Percentiles rank a stretch among this genome's conserved stretches.
These are phyloP conservation scores for Heliornis fulica DNA, from an alignment of 2,113 vertebrate species.

Conservation along the genomic window DNA sequence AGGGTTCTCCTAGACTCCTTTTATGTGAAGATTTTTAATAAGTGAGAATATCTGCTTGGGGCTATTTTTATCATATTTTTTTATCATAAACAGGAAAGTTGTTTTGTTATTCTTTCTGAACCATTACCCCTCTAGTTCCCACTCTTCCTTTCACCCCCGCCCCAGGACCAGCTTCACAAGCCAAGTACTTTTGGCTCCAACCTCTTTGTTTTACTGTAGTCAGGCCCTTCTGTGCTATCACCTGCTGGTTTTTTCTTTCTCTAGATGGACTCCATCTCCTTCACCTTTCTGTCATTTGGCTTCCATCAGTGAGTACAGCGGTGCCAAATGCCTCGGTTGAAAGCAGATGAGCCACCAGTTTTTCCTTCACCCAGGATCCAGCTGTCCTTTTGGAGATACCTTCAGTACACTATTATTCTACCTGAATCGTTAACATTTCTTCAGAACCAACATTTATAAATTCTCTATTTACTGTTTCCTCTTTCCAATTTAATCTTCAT, in stretches of 20 bases:
- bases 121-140: rapidly evolving
- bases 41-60: background rate
- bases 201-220: background rate
- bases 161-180: background rate
- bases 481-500: background rate
- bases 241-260: background rate
- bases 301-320: background rate
- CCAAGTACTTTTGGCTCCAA: background rate
- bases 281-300: background rate
- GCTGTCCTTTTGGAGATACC: background rate
- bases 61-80: background rate
- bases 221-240: rapidly evolving
- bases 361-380: background rate
- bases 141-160: background rate
- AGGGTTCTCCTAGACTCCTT: background rate
- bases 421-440: background rate
- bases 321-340: background rate
- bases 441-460: background rate
- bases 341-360: background rate
- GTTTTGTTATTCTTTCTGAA: background rate
- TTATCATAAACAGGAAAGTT: background rate
- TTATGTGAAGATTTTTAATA: background rate
- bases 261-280: background rate
- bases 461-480: conserved; percentile 8
- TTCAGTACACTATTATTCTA: background rate